Evolutionary conservation across 2,113 vertebrate species (phyloP).

Genomic region (Pantherophis guttatus): DNA sequence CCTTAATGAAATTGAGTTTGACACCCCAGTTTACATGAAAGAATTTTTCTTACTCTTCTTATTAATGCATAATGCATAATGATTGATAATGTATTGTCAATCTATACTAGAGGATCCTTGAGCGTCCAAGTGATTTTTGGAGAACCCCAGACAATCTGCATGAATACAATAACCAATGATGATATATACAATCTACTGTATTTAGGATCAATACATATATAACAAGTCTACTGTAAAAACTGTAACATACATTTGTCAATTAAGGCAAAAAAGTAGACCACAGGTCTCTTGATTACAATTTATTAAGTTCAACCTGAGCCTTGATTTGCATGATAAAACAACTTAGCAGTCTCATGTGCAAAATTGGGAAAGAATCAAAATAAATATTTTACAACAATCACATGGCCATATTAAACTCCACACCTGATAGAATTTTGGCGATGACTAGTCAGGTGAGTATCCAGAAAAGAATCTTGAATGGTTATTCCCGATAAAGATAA

Average conservation of each 20-base stretch:
- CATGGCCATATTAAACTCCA: constrained; percentile 47
- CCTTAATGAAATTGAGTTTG: no score
- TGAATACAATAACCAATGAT: background rate
- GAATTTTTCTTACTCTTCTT: background rate
- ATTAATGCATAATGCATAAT: background rate
- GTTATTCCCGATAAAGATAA: constrained; percentile 40
- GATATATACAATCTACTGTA: background rate
- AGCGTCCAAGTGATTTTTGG: background rate
- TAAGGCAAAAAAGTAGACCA: constrained; percentile 19
- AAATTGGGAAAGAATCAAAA: constrained; percentile 40
- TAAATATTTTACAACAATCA: constrained; percentile 45
- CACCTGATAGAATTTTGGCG: constrained; percentile 48
- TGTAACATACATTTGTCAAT: constrained; percentile 3
- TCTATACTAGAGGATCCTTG: background rate
- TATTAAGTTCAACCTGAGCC: constrained; percentile 61
- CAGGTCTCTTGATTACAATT: constrained; percentile 41
- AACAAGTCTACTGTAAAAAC: background rate
- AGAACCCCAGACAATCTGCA: background rate
- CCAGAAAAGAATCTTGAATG: constrained; percentile 47
- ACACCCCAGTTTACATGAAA: background rate
- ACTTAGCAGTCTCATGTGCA: constrained; percentile 19
- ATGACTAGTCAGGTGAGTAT: constrained; percentile 45
- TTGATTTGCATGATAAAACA: constrained; percentile 51
- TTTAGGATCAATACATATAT: background rate
- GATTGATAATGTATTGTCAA: background rate